phyloP scores from a whole-genome alignment of 2,113 vertebrate genomes.

The Brachyhypopomus occidentalis region DNA sequence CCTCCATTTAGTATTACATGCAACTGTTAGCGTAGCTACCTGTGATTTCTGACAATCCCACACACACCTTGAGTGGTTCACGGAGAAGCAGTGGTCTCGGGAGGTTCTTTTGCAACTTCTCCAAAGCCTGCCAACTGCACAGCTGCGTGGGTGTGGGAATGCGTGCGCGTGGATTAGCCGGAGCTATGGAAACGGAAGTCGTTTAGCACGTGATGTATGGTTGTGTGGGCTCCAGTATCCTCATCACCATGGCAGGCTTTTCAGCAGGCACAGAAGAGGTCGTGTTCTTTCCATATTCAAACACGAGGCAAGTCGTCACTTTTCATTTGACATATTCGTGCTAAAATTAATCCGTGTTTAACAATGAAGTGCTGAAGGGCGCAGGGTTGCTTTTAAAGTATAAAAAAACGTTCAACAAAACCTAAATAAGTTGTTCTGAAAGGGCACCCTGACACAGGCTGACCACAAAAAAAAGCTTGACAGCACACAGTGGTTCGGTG shows the following conservation, averaged over 20 bases:
- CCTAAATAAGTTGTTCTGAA: not conserved
- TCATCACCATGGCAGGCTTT: constrained; percentile 18
- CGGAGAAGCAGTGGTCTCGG: not conserved
- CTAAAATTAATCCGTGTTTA: not conserved
- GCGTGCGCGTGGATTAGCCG: constrained; percentile 26
- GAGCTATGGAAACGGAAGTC: constrained; percentile 22
- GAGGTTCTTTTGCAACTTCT: constrained; percentile 6
- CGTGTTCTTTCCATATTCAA: constrained; percentile 6
- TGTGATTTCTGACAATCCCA: not conserved
- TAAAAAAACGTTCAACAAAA: not conserved
- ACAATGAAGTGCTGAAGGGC: not conserved
- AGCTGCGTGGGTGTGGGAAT: constrained; percentile 23
- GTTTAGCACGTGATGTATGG: constrained; percentile 13
- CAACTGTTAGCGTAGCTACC: not conserved
- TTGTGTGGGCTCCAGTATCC: constrained; percentile 35
- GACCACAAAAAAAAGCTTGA: not conserved
- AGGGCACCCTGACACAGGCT: not conserved
- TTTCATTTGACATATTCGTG: not conserved
- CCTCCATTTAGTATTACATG: not conserved
- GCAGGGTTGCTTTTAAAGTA: no score
- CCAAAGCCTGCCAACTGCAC: constrained; percentile 28
- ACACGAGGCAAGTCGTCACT: constrained; percentile 20
- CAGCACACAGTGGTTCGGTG: not conserved
- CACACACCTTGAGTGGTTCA: constrained; percentile 14
- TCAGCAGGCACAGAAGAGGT: constrained; percentile 12